Base-by-base conservation (phyloP, 2,888 invertebrate genomes). In the Eumerus sabulonum region DNA sequence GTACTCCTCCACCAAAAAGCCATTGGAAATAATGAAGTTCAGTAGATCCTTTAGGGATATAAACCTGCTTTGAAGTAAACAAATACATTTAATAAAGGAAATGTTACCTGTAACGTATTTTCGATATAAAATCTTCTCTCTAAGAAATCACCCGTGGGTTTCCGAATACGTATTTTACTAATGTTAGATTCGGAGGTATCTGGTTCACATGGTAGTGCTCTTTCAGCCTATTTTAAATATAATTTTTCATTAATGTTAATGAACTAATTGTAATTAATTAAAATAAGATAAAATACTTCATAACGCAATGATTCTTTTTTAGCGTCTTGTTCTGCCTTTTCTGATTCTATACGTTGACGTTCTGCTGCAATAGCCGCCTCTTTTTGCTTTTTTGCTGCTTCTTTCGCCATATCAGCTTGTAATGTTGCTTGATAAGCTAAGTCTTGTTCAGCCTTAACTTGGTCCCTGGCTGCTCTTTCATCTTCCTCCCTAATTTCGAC, bases 381-480 rank as follows among this genome's bases (percentile, higher is more conserved):
- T 87, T 94, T 93, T 86, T 93, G 92, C 83, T 93, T 92, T 87
- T 93, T 94, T 1, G 95, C 92, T 90, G 96, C 96, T 89, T 97
- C 96, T 90, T 96, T 96, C 67, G 96, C 96, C 90, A 95, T 94
- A 84, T 87, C 89, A 9, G 87, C 87, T 86, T 94, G 94, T 63
- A 98, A 91, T 84, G 98, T 98, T 86, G 92, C 93, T 87, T 96
- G 93, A 89, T 97, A 98, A 0, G 98, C 98, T 88, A 93, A 93
- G 90, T 98, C 98, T 90, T 98, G 98, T 88, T 98, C 98, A 84
- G 93, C 92, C 89, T 97, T 97, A 62, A 98, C 96, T 84, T 92
- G 91, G 89, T 98, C 97, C 64, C 98, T 90, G 9, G 95, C 96
- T 82, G 95, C 95, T 67, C 98, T 90, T 88, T 98, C 97, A 73